A percentile compares a stretch with the other conserved stretches of the same genome.
These are phyloP conservation scores for Acrocera orbiculus DNA, from an alignment of 2,888 invertebrate species.

Conservation along the genomic window DNA sequence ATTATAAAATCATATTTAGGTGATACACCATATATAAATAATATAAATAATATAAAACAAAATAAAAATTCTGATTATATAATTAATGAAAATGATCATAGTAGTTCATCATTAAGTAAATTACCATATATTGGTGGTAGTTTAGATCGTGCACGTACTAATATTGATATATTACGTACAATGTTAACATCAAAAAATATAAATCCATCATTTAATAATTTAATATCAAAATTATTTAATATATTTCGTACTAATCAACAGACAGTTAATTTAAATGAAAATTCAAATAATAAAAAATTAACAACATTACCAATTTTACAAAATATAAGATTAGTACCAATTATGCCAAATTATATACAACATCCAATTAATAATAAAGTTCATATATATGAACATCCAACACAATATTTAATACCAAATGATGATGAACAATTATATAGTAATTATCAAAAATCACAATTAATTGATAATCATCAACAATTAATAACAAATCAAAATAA, in stretches of 20 bases:
- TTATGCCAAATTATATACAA: too few relatives aligned
- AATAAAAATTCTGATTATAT: too few relatives aligned
- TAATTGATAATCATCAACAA: neutral
- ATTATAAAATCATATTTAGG: slow-evolving; percentile 4
- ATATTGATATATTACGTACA: neutral
- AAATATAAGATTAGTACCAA: too few relatives aligned
- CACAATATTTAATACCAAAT: too few relatives aligned
- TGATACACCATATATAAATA: too few relatives aligned
- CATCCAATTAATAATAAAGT: too few relatives aligned
- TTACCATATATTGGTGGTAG: neutral
- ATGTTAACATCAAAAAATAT: neutral
- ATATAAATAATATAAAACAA: too few relatives aligned
- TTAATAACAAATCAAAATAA: too few relatives aligned
- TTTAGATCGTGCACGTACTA: neutral
- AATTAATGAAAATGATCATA: too few relatives aligned
- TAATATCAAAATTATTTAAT: neutral
- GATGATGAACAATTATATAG: neutral
- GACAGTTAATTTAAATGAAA: neutral
- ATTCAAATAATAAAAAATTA: neutral
- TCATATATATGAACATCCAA: too few relatives aligned
- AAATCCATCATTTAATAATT: neutral
- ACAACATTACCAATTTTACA: neutral
- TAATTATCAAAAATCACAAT: neutral
- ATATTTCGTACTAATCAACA: neutral
- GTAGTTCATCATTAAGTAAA: neutral